Evolutionary conservation across 2,797 vertebrate genomes (phyloP).

Genomic region (Propithecus perrieri): DNA sequence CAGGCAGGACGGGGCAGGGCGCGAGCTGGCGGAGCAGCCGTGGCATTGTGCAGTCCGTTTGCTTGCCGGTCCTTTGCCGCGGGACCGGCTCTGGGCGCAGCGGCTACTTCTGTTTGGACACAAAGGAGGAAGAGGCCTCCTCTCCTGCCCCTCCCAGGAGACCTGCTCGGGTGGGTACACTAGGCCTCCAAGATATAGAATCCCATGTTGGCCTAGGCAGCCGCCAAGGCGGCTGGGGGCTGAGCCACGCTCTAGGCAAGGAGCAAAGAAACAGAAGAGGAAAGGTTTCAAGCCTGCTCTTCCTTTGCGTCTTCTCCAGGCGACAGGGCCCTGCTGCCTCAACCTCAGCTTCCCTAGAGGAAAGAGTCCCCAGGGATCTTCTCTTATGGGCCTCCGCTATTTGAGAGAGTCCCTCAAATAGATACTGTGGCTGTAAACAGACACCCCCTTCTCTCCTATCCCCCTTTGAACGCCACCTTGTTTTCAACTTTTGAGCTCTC

Average conservation of each 20-base stretch:
- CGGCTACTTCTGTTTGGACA: slow-evolving; percentile 77
- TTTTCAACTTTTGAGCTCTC: slow-evolving; percentile 59
- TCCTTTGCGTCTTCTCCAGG: not conserved
- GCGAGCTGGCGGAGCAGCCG: slow-evolving; percentile 62
- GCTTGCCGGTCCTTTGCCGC: slow-evolving; percentile 72
- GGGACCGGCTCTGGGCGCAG: slow-evolving; percentile 63
- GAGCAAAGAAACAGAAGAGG: slow-evolving; percentile 35
- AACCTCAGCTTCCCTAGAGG: slow-evolving; percentile 2
- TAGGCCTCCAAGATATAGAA: slow-evolving; percentile 29
- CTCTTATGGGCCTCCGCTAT: not conserved
- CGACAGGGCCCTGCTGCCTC: not conserved
- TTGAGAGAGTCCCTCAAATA: slow-evolving; percentile 20
- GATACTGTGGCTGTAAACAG: slow-evolving; percentile 13
- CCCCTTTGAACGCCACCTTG: slow-evolving; percentile 30
- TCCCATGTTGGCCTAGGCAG: slow-evolving; percentile 8
- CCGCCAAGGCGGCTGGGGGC: not conserved
- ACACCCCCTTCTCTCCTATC: slow-evolving; percentile 1
- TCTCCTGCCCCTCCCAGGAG: slow-evolving; percentile 48
- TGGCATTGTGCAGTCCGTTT: slow-evolving; percentile 77
- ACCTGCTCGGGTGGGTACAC: slow-evolving; percentile 62
- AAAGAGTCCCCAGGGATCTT: not conserved
- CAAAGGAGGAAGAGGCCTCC: slow-evolving; percentile 78
- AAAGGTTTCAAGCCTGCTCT: not conserved
- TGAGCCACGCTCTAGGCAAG: slow-evolving; percentile 32
- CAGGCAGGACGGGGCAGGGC: slow-evolving; percentile 46